A percentile compares a stretch with the other conserved stretches of the same genome.
Conservation (phyloP, 2,888 invertebrate species). For the Stenoptilia bipunctidactyla region DNA sequence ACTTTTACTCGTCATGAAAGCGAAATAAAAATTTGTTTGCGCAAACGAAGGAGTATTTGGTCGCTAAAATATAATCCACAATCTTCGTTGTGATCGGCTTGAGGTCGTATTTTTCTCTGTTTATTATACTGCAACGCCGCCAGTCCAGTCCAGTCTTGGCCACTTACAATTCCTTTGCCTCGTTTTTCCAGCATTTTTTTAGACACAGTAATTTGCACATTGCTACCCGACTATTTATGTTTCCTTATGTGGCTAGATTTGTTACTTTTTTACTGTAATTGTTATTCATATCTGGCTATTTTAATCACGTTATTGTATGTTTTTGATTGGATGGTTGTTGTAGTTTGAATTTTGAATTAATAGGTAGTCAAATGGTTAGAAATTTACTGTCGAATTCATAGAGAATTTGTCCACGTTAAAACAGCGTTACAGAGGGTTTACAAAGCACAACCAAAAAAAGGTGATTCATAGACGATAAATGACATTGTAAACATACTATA, state of each 20-base stretch:
- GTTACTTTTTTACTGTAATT: constrained; percentile 34
- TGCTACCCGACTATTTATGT: constrained; percentile 44
- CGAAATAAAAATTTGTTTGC: no score
- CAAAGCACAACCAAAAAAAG: no score
- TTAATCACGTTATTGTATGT: constrained; percentile 46
- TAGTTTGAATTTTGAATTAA: no score
- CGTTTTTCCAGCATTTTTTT: constrained; percentile 33
- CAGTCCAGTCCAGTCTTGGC: constrained; percentile 15
- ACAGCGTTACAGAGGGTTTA: no score
- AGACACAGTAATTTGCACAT: constrained; percentile 43
- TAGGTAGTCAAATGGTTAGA: no score
- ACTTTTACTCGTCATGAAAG: no score
- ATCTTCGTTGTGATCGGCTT: constrained; percentile 39
- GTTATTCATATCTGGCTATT: constrained; percentile 24
- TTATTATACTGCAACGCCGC: constrained; percentile 41
- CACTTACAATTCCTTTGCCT: constrained; percentile 23
- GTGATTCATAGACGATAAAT: no score
- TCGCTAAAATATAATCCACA: constrained; percentile 44
- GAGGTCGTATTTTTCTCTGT: constrained; percentile 49
- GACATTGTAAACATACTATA: no score
- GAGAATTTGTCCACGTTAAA: no score
- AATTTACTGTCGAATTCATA: no score
- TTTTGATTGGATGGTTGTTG: no score
- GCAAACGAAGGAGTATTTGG: constrained; percentile 16
- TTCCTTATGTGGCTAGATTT: constrained; percentile 55